Percentiles rank a stretch among this genome's conserved stretches.
phyloP scores from a whole-genome alignment of 2,888 invertebrate genomes.

The Acanthococcus lagerstroemiae region DNA sequence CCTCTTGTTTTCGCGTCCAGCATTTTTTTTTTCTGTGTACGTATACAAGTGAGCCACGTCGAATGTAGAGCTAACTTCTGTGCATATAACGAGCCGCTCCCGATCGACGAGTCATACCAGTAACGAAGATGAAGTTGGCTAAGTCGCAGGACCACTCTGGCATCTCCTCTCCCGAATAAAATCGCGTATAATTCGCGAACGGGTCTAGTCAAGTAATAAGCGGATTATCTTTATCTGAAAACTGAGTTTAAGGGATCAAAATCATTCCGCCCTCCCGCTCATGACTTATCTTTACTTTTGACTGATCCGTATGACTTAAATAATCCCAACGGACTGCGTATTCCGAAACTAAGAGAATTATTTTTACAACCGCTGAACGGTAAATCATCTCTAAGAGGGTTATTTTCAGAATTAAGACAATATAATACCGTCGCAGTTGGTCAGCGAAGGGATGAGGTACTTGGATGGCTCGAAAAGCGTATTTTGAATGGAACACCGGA shows the following conservation, averaged over 20 bases:
- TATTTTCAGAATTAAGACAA: no score
- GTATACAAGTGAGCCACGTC: no score
- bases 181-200: constrained; percentile 22
- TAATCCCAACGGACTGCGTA: constrained; percentile 18
- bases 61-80: no score
- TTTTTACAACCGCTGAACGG: background rate
- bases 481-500: no score
- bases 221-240: constrained; percentile 30
- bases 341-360: background rate
- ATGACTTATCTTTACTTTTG: constrained; percentile 20
- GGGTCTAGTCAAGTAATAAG: constrained; percentile 30
- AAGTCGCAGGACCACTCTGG: constrained; percentile 6
- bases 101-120: no score
- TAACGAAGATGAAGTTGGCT: no score
- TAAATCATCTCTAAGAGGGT: background rate
- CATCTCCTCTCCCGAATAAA: constrained; percentile 14
- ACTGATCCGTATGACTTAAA: constrained; percentile 27
- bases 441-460: no score
- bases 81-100: no score
- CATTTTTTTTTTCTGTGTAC: no score
- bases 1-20: no score
- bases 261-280: constrained; percentile 8
- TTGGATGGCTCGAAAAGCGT: no score
- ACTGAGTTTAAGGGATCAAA: constrained; percentile 24
- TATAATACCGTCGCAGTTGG: no score